phyloP scores from a whole-genome alignment of 2,113 vertebrate species.

The Cephalopholis sonnerati region DNA sequence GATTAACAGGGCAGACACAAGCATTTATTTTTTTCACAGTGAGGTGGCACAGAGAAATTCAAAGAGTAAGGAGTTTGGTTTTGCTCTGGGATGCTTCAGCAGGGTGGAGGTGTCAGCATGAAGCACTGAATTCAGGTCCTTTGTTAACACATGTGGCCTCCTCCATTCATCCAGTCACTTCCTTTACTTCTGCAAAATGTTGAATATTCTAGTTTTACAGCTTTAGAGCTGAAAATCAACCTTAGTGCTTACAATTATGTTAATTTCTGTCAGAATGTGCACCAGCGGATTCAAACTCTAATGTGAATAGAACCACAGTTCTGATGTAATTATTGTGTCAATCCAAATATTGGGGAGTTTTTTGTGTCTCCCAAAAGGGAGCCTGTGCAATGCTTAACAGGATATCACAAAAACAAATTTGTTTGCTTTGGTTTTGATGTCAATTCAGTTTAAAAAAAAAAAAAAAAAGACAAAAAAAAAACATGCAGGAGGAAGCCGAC shows the following conservation, averaged over 20 bases:
- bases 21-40: not conserved
- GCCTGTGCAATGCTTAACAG: constrained; percentile 9
- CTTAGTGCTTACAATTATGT: constrained; percentile 34
- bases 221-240: not conserved
- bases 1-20: not conserved
- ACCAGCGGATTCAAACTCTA: not conserved
- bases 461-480: not conserved
- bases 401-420: constrained; percentile 36
- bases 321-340: constrained; percentile 53
- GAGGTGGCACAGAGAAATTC: not conserved
- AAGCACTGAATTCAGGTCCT: not conserved
- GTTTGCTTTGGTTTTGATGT: constrained; percentile 51
- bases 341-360: constrained; percentile 21
- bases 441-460: constrained; percentile 24
- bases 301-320: constrained; percentile 11
- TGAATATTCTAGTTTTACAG: not conserved
- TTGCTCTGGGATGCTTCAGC: not conserved
- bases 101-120: not conserved
- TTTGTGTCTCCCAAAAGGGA: constrained; percentile 12
- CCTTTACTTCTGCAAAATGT: not conserved
- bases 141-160: not conserved
- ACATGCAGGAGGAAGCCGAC: constrained; percentile 13
- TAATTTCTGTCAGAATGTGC: not conserved
- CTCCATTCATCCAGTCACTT: not conserved
- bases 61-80: not conserved